Evolutionary conservation across 2,888 invertebrate genomes (phyloP), one percentile per base, ranked within the genome.

Genomic region (Tuberolachnus salignus): DNA sequence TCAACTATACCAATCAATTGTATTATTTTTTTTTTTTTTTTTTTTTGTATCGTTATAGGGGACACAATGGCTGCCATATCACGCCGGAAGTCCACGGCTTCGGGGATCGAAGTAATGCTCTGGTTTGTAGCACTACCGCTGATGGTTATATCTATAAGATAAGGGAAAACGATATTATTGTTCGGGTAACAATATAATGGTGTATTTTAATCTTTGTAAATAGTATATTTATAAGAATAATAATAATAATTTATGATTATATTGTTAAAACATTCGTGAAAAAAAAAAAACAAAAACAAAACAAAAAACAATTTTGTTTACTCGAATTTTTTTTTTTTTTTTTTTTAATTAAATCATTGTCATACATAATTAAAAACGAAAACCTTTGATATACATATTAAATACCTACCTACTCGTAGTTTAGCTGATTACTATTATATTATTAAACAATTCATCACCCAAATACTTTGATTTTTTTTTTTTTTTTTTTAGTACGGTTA

Each of bases 21-120:
- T n/a, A n/a, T n/a, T 34, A 6, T 34, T 34, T 34, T 34, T 34
- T 34, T 34, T 34, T 34, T n/a, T 34, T 34, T 34, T 34, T 34
- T 34, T 34, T 34, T 34, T 34, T 34, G 6, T 34, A 34, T 34
- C 84, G 82, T 87, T 86, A 64, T 89, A 94, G 94, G 94, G 85
- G 94, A 94, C 88, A 94, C 94, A 87, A 94, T 94, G 90, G 94
- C 94, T 84, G 94, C 94, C 83, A 94, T 94, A 84, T 89, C 93
- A 83, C 90, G 93, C 85, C 90, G 94, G 86, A 93, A 92, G 86
- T 89, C 89, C 70, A 83, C 84, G 55, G 84, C 83, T 66, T 83
- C 84, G 46, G 83, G 83, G 1, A 82, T 83, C n/a, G 84, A 84
- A 81, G 83, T 83, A n/a, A 83, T 84, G 82, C 82, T 84, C 34